phyloP scores from a whole-genome alignment of 2,888 invertebrate genomes.

The Nesidiocoris tenuis region DNA sequence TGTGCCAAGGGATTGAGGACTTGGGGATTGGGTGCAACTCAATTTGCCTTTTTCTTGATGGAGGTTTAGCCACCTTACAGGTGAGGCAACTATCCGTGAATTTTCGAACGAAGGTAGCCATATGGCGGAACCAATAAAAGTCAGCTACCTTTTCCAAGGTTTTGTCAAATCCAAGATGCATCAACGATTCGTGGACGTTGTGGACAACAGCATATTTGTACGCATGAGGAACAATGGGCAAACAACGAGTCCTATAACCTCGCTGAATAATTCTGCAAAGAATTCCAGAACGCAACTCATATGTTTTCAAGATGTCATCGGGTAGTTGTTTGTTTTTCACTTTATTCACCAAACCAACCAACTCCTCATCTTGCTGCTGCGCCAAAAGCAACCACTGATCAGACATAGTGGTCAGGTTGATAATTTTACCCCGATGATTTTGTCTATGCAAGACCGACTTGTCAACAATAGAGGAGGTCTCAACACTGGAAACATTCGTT shows the following conservation, averaged over 20 bases:
- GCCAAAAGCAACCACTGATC: too few species aligned
- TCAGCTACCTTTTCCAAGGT: slow-evolving; percentile 31
- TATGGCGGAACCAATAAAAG: slow-evolving; percentile 16
- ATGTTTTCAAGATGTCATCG: slow-evolving; percentile 31
- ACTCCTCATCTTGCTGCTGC: slow-evolving; percentile 18
- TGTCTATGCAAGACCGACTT: too few species aligned
- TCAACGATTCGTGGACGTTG: slow-evolving; percentile 13
- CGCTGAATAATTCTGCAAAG: slow-evolving; percentile 49
- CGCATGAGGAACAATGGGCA: slow-evolving; percentile 12
- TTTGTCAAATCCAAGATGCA: slow-evolving; percentile 35
- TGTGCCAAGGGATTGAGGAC: slow-evolving; percentile 52
- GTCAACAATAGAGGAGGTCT: neutral
- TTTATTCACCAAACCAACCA: neutral
- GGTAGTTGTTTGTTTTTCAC: slow-evolving; percentile 18
- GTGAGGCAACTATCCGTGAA: slow-evolving; percentile 53
- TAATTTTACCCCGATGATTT: too few species aligned
- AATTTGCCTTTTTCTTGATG: slow-evolving; percentile 49
- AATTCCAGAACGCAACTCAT: slow-evolving; percentile 43
- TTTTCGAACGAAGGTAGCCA: slow-evolving; percentile 50
- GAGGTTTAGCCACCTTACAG: slow-evolving; percentile 52
- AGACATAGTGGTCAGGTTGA: too few species aligned
- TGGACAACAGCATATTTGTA: slow-evolving; percentile 21
- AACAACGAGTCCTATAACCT: slow-evolving; percentile 39
- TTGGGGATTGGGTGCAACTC: slow-evolving; percentile 47
- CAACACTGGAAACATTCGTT: neutral